These are phyloP conservation scores for Thunnus maccoyii DNA, from an alignment of 2,113 vertebrate species.

Conservation along the genomic window DNA sequence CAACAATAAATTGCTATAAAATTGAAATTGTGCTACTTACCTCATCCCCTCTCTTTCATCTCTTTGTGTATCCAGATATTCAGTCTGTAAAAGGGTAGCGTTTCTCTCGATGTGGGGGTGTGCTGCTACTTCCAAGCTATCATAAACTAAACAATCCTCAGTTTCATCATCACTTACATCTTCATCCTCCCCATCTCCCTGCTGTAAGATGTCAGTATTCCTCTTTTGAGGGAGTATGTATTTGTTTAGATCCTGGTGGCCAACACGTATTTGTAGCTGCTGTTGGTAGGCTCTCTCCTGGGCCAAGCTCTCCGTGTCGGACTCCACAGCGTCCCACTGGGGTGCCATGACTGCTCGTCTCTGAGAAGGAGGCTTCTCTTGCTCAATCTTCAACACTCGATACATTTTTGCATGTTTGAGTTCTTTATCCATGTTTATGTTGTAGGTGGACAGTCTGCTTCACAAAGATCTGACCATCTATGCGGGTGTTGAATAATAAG, in stretches of 20 bases:
- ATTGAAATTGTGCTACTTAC: conserved; percentile 35
- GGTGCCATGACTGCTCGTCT: conserved; percentile 25
- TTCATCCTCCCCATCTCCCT: conserved; percentile 16
- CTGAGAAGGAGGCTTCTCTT: neutral
- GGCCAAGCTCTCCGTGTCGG: conserved; percentile 76
- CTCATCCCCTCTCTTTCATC: conserved; percentile 37
- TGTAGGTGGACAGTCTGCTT: neutral
- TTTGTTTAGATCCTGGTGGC: neutral
- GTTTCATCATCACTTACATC: conserved; percentile 62
- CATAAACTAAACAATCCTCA: conserved; percentile 52
- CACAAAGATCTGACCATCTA: neutral
- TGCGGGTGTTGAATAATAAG: neutral
- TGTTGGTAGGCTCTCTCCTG: conserved; percentile 71
- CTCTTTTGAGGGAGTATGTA: conserved; percentile 13
- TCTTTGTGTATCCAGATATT: conserved; percentile 26
- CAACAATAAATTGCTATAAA: neutral
- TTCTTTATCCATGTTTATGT: conserved; percentile 36
- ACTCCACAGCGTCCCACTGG: conserved; percentile 79
- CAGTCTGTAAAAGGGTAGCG: neutral
- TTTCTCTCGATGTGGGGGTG: neutral
- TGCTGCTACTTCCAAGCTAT: conserved; percentile 67
- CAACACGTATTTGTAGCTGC: conserved; percentile 55
- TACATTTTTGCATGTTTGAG: conserved; percentile 2
- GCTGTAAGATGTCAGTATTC: conserved; percentile 62
- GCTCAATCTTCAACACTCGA: conserved; percentile 24